Base-by-base conservation (phyloP, 2,797 vertebrate genomes). In the Sternarchorhynchus goeldii region DNA sequence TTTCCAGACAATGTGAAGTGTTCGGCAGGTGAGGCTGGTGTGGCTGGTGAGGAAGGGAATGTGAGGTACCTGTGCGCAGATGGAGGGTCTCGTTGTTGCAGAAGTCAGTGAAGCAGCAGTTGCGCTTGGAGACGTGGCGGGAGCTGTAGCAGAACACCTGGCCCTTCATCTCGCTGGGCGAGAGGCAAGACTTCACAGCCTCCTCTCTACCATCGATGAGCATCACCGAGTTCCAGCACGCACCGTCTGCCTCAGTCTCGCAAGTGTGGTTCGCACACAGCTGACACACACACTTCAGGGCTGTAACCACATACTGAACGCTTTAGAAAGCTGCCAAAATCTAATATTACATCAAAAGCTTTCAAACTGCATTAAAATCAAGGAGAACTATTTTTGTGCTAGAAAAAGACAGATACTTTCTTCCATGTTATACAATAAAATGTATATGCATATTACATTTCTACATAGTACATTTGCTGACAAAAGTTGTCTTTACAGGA, bases 81-180 rank as follows among this genome's bases (percentile, higher is more conserved):
- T 91, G 95, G 25, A 99, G 92, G 0, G 96, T 97, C 90, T 95
- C 91, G 29, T 97, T 98, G 92, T 99, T 99, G 92, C 97, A 99
- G 92, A 96, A 99, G 89, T 99, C 96, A 0, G 95, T 98, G 87
- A 96, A 96, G 93, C 97, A 99, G 92, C 97, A 99, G 88, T 93
- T 95, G 0, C 95, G 96, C 88, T 92, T 96, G 39, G 95, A 96
- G 82, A 98, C 87, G 14, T 96, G 96, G 85, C 92, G 94, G 83
- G 96, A 97, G 87, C 95, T 95, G 85, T 96, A 94, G 88, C 97
- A 99, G 92, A 96, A 97, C 81, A 99, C 91, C 87, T 96, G 96
- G 0, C 95, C 96, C 39, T 94, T 96, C 85, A 98, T 91, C 85
- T 98, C 93, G 0, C 92, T 91, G 5, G 95, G 93, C 29, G 96